A percentile compares a stretch with the other conserved stretches of the same genome.
Conservation (phyloP, 2,888 invertebrate genomes). For the Latheticus oryzae region DNA sequence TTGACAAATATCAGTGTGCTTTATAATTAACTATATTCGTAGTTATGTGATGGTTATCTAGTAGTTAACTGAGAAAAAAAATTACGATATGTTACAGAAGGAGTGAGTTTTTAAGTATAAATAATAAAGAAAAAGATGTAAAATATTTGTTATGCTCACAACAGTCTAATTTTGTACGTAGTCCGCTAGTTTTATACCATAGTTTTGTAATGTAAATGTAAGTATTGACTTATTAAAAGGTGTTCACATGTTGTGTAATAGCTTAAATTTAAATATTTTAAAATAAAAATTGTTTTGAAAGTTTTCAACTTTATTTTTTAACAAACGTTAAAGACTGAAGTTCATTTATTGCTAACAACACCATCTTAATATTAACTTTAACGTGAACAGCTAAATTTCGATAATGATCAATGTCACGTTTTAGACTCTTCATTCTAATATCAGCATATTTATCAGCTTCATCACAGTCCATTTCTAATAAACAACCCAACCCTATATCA, state of each 20-base stretch:
- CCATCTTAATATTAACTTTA: constrained; percentile 64
- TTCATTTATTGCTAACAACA: constrained; percentile 62
- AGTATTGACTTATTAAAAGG: constrained; percentile 55
- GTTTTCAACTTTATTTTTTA: constrained; percentile 25
- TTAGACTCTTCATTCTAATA: constrained; percentile 58
- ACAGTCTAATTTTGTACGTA: constrained; percentile 69
- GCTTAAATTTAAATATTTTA: constrained; percentile 60
- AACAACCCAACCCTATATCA: constrained; percentile 60
- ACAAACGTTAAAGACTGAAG: constrained; percentile 46
- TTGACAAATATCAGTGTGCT: constrained; percentile 47
- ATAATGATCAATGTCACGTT: constrained; percentile 61
- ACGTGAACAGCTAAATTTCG: constrained; percentile 61
- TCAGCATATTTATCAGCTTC: constrained; percentile 63
- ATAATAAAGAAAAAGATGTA: constrained; percentile 51
- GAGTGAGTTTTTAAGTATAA: constrained; percentile 53
- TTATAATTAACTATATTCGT: constrained; percentile 41
- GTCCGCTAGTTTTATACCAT: constrained; percentile 71
- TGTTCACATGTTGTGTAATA: constrained; percentile 62
- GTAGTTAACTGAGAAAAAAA: constrained; percentile 44
- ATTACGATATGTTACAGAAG: constrained; percentile 52
- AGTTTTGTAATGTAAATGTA: constrained; percentile 68
- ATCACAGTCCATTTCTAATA: constrained; percentile 62
- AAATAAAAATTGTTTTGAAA: constrained; percentile 58
- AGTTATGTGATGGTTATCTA: constrained; percentile 41
- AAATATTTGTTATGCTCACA: constrained; percentile 63